phyloP scores from a whole-genome alignment of 2,888 invertebrate genomes.

The Caenorhabditis plicata region DNA sequence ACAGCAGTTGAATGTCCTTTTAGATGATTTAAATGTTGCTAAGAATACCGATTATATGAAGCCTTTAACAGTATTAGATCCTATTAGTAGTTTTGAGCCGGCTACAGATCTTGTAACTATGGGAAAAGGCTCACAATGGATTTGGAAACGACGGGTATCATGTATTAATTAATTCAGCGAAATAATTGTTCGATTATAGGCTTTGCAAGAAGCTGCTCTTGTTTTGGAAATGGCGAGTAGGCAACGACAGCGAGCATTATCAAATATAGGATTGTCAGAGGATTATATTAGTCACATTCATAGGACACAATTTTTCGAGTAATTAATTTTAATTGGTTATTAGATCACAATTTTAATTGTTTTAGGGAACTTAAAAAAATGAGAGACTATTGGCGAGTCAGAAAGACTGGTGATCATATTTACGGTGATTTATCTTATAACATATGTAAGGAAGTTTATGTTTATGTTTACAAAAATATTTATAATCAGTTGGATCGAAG shows the following conservation, averaged over 20 bases:
- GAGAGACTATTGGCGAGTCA: slow-evolving; percentile 58
- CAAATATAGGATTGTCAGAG: slow-evolving; percentile 15
- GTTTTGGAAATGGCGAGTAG: slow-evolving; percentile 35
- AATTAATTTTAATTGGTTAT: too few relatives aligned
- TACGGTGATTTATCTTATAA: slow-evolving; percentile 62
- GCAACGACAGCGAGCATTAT: slow-evolving; percentile 11
- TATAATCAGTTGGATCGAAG: slow-evolving; percentile 40
- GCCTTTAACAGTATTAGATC: slow-evolving; percentile 39
- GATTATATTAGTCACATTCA: slow-evolving; percentile 28
- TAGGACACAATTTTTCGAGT: slow-evolving; percentile 45
- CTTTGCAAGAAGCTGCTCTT: slow-evolving; percentile 46
- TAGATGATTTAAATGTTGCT: slow-evolving; percentile 53
- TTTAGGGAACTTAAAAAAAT: slow-evolving; percentile 55
- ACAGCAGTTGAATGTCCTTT: slow-evolving; percentile 55
- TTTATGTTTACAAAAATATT: slow-evolving; percentile 4
- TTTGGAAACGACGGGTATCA: slow-evolving; percentile 43
- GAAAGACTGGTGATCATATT: slow-evolving; percentile 53
- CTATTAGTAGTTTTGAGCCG: slow-evolving; percentile 20
- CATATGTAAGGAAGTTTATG: slow-evolving; percentile 36
- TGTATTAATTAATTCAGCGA: neutral
- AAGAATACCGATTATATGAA: slow-evolving; percentile 48
- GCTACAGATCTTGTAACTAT: slow-evolving; percentile 19
- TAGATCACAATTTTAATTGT: too few relatives aligned
- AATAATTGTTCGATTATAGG: slow-evolving; percentile 22
- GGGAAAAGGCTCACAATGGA: slow-evolving; percentile 51